Conservation (phyloP, 2,113 vertebrate genomes). For the Regulus satrapa region DNA sequence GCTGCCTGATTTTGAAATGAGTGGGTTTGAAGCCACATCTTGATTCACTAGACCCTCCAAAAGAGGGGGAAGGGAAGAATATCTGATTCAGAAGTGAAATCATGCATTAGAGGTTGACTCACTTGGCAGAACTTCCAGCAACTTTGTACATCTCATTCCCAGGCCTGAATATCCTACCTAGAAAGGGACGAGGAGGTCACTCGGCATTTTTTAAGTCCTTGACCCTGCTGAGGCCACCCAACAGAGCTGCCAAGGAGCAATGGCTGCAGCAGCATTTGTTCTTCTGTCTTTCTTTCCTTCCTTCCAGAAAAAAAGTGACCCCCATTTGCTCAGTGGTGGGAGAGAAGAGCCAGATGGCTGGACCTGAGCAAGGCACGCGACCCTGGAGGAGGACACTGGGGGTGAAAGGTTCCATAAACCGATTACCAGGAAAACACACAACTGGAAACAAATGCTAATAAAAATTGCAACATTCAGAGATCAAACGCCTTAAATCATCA, state of each 20-base stretch:
- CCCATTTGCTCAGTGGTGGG: not conserved
- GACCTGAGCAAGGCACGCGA: not conserved
- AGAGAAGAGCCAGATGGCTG: slow-evolving; percentile 47
- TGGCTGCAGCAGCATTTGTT: not conserved
- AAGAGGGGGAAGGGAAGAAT: not conserved
- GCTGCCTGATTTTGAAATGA: not conserved
- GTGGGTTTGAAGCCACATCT: not conserved
- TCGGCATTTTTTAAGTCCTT: not conserved
- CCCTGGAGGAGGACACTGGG: not conserved
- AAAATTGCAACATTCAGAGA: not conserved
- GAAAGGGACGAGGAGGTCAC: not conserved
- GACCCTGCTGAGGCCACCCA: not conserved
- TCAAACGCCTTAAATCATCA: slow-evolving; percentile 15
- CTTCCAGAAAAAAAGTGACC: not conserved
- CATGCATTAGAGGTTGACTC: not conserved
- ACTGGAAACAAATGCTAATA: slow-evolving; percentile 34
- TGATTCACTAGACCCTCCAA: not conserved
- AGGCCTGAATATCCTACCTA: not conserved
- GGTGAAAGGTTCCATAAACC: slow-evolving; percentile 14
- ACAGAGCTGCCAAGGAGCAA: not conserved
- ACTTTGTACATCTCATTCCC: not conserved
- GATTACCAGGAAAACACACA: not conserved
- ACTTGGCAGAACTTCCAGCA: not conserved
- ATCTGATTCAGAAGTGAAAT: not conserved
- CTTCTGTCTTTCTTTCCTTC: too few species aligned